Base-by-base conservation (phyloP, 2,888 invertebrate genomes). In the Mayetiola destructor region DNA sequence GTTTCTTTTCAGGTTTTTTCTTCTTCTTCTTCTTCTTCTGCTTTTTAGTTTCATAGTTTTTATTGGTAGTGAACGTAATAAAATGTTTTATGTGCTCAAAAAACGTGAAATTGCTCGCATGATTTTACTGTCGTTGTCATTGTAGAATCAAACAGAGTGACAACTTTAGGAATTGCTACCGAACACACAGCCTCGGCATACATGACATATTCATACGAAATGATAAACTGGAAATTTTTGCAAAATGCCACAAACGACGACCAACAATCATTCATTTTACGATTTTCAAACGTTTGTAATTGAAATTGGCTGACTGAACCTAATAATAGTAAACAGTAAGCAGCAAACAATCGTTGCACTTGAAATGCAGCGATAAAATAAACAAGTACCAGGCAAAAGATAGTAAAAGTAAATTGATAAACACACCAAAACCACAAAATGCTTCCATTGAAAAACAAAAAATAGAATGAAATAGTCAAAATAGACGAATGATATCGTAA, bases 71-170 rank as follows among this genome's bases (percentile, higher is more conserved):
- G 48, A 4, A n/a, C n/a, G 37, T 16, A 48, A 48, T 48, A 48
- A 48, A 48, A 48, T 27, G 48, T 48, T 48, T 48, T 48, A 48
- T 48, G 48, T 48, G 48, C 48, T 3, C 48, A 23, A 48, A 16
- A 2, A 21, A 21, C 2, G 9, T 48, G 2, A 48, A 27, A 48
- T 48, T n/a, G 48, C 29, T 48, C 27, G 27, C 27, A 27, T 48
- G n/a, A 48, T n/a, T n/a, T n/a, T n/a, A n/a, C n/a, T n/a, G n/a
- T n/a, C n/a, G n/a, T n/a, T n/a, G n/a, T n/a, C n/a, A n/a, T n/a
- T n/a, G n/a, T n/a, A n/a, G n/a, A n/a, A n/a, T n/a, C n/a, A n/a
- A n/a, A n/a, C n/a, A n/a, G n/a, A n/a, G n/a, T n/a, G n/a, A n/a
- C n/a, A n/a, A n/a, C n/a, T n/a, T n/a, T n/a, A n/a, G n/a, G n/a